Evolutionary conservation across 2,113 vertebrate species (phyloP), one percentile per base, ranked within the genome.

Genomic region (Grammomys dolichurus): DNA sequence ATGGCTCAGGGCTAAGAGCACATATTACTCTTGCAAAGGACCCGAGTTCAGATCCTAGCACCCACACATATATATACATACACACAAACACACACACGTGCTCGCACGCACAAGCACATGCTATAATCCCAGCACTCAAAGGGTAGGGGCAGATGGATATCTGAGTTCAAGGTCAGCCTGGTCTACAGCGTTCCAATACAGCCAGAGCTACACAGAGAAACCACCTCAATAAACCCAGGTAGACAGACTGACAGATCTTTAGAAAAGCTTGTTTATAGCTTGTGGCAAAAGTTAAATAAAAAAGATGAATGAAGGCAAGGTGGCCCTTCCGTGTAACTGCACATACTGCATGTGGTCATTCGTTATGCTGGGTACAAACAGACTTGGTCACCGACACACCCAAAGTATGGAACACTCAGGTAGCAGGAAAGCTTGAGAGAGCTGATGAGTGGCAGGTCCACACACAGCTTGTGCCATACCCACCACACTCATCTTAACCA

Each of bases 281-380:
- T 31, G 91, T 86, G 9, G 13, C 11, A 82, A 76, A 65, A 10
- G 48, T 87, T 19, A 67, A 67, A 33, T 48, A 67, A 26, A 46
- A 28, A 67, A 51, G 8, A 84, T 1, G 8, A 6, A 58, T 3
- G 40, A 56, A 89, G 70, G 36, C 80, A 63, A 56, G 28, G 40
- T 46, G 48, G 65, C 28, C 24, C 0, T 0, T 3, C 3, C 8
- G n/a, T 13, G 19, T 36, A 11, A 17, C 3, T 67, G 40, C 58
- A 85, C 26, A 56, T 51, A 81, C 60, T 46, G 28, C 7, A 46
- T 2, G 9, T 46, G 28, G 69, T 8, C 86, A 56, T 56, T 88
- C 36, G 73, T 26, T n/a, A 56, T 54, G 48, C 14, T 14, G 14
- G 20, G 7, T 40, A n/a, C 54, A 60, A 40, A 58, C 2, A 22